Conservation (phyloP, 2,888 invertebrate genomes). For the Notodonta dromedarius region DNA sequence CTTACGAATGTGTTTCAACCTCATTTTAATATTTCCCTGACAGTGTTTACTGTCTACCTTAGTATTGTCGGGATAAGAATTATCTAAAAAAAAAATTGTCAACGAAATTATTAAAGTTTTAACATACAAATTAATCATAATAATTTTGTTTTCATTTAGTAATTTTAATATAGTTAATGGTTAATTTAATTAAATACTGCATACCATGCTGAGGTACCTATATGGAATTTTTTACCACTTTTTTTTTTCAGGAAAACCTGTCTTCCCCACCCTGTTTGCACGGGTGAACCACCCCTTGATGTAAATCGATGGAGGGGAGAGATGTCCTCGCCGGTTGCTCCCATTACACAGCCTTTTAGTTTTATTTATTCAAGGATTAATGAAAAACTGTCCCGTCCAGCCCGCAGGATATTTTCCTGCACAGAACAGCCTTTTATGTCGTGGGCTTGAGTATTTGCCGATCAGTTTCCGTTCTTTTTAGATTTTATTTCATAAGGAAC, state of each 20-base stretch:
- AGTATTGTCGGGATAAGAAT: too few relatives aligned
- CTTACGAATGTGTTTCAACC: too few relatives aligned
- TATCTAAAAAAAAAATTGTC: too few relatives aligned
- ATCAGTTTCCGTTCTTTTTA: neutral
- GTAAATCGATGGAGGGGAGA: constrained; percentile 62
- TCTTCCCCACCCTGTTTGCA: neutral
- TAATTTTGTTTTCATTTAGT: too few relatives aligned
- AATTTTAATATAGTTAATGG: too few relatives aligned
- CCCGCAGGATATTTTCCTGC: constrained; percentile 16
- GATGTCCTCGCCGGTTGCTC: constrained; percentile 50
- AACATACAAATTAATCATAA: too few relatives aligned
- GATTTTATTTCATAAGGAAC: neutral
- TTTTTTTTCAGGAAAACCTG: constrained; percentile 7
- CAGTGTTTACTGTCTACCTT: too few relatives aligned
- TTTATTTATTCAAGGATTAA: constrained; percentile 64
- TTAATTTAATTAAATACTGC: too few relatives aligned
- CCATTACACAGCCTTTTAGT: constrained; percentile 48
- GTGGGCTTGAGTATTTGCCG: constrained; percentile 4
- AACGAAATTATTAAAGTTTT: too few relatives aligned
- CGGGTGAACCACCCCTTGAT: constrained; percentile 39
- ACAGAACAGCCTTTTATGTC: constrained; percentile 4
- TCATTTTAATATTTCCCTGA: too few relatives aligned
- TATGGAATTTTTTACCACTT: constrained; percentile 13
- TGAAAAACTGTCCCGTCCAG: constrained; percentile 54
- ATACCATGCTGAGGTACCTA: too few relatives aligned